These are phyloP conservation scores for Chymomyza caudatula DNA, from an alignment of 2,888 invertebrate species.

Conservation along the genomic window DNA sequence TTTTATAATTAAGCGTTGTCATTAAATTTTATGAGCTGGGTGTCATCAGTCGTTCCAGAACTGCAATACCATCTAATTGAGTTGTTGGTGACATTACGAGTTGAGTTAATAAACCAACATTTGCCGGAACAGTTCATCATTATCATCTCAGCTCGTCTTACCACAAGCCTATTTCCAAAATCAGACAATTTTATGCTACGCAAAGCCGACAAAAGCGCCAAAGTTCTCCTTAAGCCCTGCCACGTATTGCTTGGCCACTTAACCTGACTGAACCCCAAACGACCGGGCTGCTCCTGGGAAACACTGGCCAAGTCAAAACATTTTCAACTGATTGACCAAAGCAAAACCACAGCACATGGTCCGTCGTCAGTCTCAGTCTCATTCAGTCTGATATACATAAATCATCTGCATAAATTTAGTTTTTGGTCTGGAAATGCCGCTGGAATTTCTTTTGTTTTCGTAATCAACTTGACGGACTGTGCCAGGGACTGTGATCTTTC, in stretches of 20 bases:
- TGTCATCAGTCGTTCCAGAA: slow-evolving; percentile 22
- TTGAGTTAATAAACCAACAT: not conserved
- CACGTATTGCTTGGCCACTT: not conserved
- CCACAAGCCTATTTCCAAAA: not conserved
- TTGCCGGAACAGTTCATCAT: not conserved
- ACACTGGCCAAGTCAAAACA: not conserved
- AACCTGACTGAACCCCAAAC: not conserved
- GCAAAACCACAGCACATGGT: not conserved
- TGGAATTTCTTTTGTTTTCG: slow-evolving; percentile 68
- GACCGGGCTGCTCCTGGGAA: slow-evolving; percentile 1
- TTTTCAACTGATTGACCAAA: not conserved
- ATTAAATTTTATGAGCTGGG: slow-evolving; percentile 73
- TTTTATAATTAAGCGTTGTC: slow-evolving; percentile 75
- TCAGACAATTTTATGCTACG: not conserved
- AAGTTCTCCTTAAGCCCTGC: not conserved
- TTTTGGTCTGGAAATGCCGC: slow-evolving; percentile 32
- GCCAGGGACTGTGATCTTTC: not conserved
- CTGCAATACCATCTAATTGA: slow-evolving; percentile 49
- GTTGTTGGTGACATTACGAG: slow-evolving; percentile 45
- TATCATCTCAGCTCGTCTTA: not conserved
- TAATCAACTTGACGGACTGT: slow-evolving; percentile 13
- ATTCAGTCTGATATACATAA: slow-evolving; percentile 54
- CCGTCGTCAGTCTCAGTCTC: not conserved
- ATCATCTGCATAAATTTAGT: slow-evolving; percentile 72
- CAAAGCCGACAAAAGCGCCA: not conserved